Conservation (phyloP, 2,797 vertebrate species). For the Oreochromis mossambicus region DNA sequence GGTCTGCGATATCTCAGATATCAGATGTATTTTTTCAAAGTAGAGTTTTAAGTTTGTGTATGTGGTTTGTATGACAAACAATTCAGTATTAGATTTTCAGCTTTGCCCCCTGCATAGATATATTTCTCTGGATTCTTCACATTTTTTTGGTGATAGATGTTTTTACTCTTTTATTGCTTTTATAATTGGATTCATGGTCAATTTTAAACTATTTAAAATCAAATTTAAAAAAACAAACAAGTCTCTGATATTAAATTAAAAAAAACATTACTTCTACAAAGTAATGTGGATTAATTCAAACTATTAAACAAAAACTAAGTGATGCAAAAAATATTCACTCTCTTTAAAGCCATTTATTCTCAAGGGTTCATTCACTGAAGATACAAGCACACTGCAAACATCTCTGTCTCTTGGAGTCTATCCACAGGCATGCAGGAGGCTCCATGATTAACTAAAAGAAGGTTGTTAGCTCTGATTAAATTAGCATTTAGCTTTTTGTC, state of each 20-base stretch:
- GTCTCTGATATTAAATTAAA: not conserved
- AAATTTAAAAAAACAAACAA: rapidly evolving
- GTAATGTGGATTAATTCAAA: not conserved
- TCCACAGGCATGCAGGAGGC: rapidly evolving
- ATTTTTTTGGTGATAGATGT: not conserved
- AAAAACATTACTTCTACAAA: not conserved
- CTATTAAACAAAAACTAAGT: not conserved
- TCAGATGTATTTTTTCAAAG: not conserved
- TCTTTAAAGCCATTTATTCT: not conserved
- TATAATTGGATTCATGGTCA: not conserved
- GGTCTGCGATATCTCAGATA: not conserved
- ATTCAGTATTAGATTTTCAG: not conserved
- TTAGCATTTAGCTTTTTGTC: not conserved
- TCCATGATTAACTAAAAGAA: not conserved
- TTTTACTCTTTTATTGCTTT: not conserved
- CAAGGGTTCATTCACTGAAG: not conserved
- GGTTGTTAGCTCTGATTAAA: rapidly evolving
- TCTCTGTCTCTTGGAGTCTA: not conserved
- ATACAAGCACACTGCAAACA: not conserved
- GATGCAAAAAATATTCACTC: not conserved
- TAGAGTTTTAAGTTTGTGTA: not conserved
- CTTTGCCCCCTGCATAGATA: not conserved
- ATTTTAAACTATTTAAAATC: not conserved
- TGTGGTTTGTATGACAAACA: not conserved
- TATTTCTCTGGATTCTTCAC: not conserved